phyloP scores from a whole-genome alignment of 1,140 invertebrate species.

The Drosophila elegans region DNA sequence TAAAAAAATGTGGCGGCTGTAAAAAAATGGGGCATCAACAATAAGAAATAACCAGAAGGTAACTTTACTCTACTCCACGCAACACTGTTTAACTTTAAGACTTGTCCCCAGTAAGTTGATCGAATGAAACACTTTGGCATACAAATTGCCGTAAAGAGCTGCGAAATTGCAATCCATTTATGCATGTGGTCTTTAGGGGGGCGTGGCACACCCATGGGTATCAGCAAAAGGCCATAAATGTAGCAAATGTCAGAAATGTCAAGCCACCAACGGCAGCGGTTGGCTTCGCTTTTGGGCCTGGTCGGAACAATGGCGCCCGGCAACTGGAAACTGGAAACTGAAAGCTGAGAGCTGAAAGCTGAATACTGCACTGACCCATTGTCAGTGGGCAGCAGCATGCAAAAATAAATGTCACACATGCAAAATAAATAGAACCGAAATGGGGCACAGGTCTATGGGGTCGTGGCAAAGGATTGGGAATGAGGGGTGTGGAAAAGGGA shows the following conservation, averaged over 20 bases:
- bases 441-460: conserved; percentile 31
- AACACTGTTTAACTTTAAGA: conserved; percentile 9
- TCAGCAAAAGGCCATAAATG: conserved; percentile 75
- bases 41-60: conserved; percentile 45
- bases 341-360: conserved; percentile 3
- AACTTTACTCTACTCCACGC: background rate
- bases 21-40: conserved; percentile 48
- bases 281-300: conserved; percentile 41
- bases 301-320: conserved; percentile 37
- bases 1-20: conserved; percentile 69
- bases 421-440: conserved; percentile 76
- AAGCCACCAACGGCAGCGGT: conserved; percentile 68
- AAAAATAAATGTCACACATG: conserved; percentile 78
- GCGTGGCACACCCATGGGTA: conserved; percentile 30
- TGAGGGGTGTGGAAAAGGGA: background rate
- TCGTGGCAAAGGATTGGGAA: background rate
- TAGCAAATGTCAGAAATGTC: conserved; percentile 80
- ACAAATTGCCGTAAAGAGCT: conserved; percentile 61
- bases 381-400: conserved; percentile 52
- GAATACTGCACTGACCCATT: conserved; percentile 31
- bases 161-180: conserved; percentile 54
- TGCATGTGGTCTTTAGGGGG: conserved; percentile 28
- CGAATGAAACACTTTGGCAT: conserved; percentile 24
- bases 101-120: conserved; percentile 30
- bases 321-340: conserved; percentile 20